Evolutionary conservation across 2,797 vertebrate genomes (phyloP), one percentile per base, ranked within the genome.

Genomic region (Aratinga solstitialis): DNA sequence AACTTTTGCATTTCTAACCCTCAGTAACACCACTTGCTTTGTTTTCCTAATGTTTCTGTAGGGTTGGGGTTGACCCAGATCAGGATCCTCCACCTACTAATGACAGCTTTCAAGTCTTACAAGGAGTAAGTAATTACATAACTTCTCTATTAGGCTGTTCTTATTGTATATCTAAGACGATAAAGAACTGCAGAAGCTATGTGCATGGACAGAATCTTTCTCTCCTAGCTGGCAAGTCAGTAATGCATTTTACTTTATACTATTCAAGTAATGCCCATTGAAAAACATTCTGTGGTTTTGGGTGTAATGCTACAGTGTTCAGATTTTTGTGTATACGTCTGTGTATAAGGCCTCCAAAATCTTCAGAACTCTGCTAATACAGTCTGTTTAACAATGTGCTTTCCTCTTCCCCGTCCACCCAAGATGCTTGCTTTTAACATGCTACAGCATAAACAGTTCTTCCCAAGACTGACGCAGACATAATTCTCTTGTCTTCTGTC

Each of bases 51-150:
- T 96, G 94, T 97, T 94, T 92, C 92, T 97, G 78, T 74, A 98
- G 99, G 98, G 99, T 99, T 85, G 99, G 99, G 34, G 99, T 99
- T 96, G 99, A 99, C 93, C 98, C 99, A 73, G 99, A 99, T 97
- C 98, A 99, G 94, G 99, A 99, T 97, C 98, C 98, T 74, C 98
- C 99, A 92, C 98, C 98, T 36, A 98, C 98, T 96, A 98, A 98
- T 23, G 99, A 99, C 98, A 99, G 98, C 98, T 99, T 99, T 98
- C 99, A 99, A 98, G 99, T 99, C 95, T 98, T 99, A 88, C 99
- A 99, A 97, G 98, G 98, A 97, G 99, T 99, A 98, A 99, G 99
- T 97, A 96, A 95, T 82, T 38, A 59, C 16, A 12, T 74, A 87
- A 84, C 58, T 89, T 97, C 96, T 65, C 89, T 96, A 30, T 68